A percentile compares a stretch with the other conserved stretches of the same genome.
Evolutionary conservation across 64 coral and sea anemone species (phyloP).

Genomic region (Acropora tenuis): DNA sequence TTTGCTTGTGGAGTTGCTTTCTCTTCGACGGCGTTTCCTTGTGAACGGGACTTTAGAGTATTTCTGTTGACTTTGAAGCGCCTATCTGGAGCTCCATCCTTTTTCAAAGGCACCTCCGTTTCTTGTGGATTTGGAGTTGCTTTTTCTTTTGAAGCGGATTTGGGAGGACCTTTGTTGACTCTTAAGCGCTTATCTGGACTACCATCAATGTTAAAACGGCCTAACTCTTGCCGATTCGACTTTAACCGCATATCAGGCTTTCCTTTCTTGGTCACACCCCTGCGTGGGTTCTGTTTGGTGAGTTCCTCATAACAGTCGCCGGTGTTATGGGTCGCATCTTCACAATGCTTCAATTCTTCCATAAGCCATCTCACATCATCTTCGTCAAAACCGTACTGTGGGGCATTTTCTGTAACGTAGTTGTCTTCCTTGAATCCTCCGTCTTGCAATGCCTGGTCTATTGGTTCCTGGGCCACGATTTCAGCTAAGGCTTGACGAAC

Average conservation of each 20-base stretch:
- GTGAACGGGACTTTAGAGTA: not conserved
- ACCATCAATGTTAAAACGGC: constrained; percentile 21
- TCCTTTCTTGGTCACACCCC: not conserved
- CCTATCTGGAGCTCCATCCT: constrained; percentile 33
- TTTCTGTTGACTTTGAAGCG: constrained; percentile 52
- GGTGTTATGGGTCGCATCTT: not conserved
- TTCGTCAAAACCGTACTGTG: not conserved
- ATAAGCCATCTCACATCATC: not conserved
- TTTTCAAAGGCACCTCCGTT: constrained; percentile 15
- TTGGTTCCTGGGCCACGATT: not conserved
- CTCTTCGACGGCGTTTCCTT: not conserved
- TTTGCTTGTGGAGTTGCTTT: not conserved
- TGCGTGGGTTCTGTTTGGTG: not conserved
- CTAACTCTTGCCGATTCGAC: constrained; percentile 8
- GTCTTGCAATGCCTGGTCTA: no score
- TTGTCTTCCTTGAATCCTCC: no score
- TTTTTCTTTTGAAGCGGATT: not conserved
- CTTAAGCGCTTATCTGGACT: constrained; percentile 47
- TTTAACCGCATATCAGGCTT: constrained; percentile 39
- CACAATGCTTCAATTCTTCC: not conserved
- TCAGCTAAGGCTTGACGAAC: not conserved
- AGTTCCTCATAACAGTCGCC: not conserved
- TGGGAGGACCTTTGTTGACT: constrained; percentile 2
- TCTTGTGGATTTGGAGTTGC: not conserved
- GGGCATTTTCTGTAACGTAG: not conserved